Percentiles rank a stretch among this genome's conserved stretches.
These are phyloP conservation scores for Nansenia antarctica DNA, from an alignment of 2,113 vertebrate genomes.

Conservation along the genomic window DNA sequence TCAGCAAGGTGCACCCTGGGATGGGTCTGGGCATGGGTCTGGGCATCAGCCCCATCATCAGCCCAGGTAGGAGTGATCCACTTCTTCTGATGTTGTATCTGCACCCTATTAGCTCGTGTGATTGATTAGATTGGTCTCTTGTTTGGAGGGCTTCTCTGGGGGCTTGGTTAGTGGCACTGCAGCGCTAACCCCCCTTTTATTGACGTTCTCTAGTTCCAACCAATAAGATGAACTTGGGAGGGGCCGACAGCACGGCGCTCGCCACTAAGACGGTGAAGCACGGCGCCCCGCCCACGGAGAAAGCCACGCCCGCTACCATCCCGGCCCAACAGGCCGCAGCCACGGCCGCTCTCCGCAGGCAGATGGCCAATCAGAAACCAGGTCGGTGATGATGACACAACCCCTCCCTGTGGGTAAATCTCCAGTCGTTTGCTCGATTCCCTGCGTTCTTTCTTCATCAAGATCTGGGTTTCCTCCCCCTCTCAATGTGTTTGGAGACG, in stretches of 20 bases:
- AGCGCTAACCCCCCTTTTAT: slow-evolving; percentile 4
- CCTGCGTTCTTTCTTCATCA: no score
- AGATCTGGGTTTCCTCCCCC: no score
- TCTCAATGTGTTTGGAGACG: no score
- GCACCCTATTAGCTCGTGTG: not conserved
- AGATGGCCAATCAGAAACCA: slow-evolving; percentile 86
- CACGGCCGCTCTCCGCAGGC: slow-evolving; percentile 86
- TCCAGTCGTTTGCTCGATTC: not conserved
- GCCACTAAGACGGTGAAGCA: slow-evolving; percentile 95
- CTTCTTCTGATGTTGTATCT: not conserved
- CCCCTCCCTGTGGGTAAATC: not conserved
- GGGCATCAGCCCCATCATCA: slow-evolving; percentile 62
- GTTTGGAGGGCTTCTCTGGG: not conserved
- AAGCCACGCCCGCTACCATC: slow-evolving; percentile 71
- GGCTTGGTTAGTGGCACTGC: not conserved
- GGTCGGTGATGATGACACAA: slow-evolving; percentile 67
- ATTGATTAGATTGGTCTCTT: not conserved
- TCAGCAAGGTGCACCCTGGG: slow-evolving; percentile 71
- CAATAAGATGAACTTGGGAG: slow-evolving; percentile 78
- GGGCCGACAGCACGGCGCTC: slow-evolving; percentile 90
- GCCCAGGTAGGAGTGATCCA: slow-evolving; percentile 57
- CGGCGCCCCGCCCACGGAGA: slow-evolving; percentile 79
- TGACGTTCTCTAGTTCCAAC: slow-evolving; percentile 57
- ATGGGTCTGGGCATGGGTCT: slow-evolving; percentile 44
- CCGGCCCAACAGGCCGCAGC: slow-evolving; percentile 89